These are phyloP conservation scores for Conistra vaccinii DNA, from an alignment of 2,888 invertebrate genomes.

Conservation along the genomic window DNA sequence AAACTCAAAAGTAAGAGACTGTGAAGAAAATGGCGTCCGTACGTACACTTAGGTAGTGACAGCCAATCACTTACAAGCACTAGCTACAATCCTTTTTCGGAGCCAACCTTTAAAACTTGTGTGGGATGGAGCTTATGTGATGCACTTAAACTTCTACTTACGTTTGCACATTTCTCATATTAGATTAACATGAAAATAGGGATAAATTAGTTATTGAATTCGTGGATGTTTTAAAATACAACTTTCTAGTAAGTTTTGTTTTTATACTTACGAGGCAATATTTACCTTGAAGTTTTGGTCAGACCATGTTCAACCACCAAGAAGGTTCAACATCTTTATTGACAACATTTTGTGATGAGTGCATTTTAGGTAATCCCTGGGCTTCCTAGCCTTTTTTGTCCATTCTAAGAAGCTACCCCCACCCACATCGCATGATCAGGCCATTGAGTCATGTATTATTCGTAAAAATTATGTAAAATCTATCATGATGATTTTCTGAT, in stretches of 20 bases:
- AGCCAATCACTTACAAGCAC: constrained; percentile 46
- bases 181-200: neutral
- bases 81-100: constrained; percentile 25
- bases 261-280: neutral
- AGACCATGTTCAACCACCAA: neutral
- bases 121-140: constrained; percentile 13
- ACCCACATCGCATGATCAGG: neutral
- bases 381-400: neutral
- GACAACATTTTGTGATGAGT: neutral
- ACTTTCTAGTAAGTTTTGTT: neutral
- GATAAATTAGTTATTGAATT: neutral
- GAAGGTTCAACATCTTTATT: neutral
- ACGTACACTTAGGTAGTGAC: neutral
- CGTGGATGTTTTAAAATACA: neutral
- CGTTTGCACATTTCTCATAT: constrained; percentile 13
- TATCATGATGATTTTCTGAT: neutral
- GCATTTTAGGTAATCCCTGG: neutral
- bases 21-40: neutral
- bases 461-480: neutral
- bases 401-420: neutral
- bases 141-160: constrained; percentile 32
- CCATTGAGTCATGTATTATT: neutral
- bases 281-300: neutral
- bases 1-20: constrained; percentile 3
- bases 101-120: constrained; percentile 26